Percentiles rank a stretch among this genome's conserved stretches.
These are phyloP conservation scores for Amniataba percoides DNA, from an alignment of 2,797 vertebrate genomes.

Conservation along the genomic window DNA sequence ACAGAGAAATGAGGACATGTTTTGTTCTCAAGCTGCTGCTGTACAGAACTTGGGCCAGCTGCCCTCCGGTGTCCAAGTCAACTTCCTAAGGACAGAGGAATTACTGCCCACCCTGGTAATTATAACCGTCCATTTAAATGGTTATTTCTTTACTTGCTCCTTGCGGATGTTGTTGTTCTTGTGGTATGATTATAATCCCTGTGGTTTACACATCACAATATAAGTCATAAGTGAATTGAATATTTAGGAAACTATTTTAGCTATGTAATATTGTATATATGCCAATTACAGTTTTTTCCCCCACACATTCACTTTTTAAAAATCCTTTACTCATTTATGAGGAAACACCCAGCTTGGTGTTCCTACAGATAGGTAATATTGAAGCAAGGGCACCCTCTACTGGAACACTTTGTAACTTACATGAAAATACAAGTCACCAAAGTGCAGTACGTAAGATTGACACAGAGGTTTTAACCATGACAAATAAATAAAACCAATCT, in stretches of 20 bases:
- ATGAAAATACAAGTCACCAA: neutral
- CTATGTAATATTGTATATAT: neutral
- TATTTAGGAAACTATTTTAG: neutral
- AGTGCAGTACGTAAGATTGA: neutral
- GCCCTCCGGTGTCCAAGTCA: too few species aligned
- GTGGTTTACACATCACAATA: too few species aligned
- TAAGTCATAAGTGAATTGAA: neutral
- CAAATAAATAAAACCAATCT: neutral
- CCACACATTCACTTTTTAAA: neutral
- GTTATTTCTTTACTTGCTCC: too few species aligned
- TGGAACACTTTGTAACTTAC: neutral
- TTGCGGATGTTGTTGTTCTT: neutral
- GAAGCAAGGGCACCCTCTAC: slow-evolving; percentile 38
- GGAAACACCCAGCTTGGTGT: neutral
- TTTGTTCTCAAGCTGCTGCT: too few species aligned
- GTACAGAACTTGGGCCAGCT: too few species aligned
- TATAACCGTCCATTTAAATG: too few species aligned
- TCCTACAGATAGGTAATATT: neutral
- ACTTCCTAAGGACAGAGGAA: too few species aligned
- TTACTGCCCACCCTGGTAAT: too few species aligned
- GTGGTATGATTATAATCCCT: neutral
- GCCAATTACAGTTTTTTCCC: too few species aligned
- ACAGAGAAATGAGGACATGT: too few species aligned
- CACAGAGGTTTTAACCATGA: neutral
- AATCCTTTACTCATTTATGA: neutral